Evolutionary conservation across 2,888 invertebrate species (phyloP).

Genomic region (Dicyrtomina minuta): DNA sequence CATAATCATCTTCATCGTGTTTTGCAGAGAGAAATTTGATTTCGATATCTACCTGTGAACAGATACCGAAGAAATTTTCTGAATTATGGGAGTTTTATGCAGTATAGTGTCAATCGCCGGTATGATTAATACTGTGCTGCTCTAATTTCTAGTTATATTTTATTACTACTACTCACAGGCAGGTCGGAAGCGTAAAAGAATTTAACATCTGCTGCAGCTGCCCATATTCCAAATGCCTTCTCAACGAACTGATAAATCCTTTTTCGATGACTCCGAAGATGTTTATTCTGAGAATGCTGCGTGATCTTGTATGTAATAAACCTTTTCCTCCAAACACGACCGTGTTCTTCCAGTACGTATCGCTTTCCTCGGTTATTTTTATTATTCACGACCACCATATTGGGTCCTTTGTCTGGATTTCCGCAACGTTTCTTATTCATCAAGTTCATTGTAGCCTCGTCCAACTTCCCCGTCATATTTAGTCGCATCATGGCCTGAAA

Average conservation of each 20-base stretch:
- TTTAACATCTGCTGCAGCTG: too few relatives aligned
- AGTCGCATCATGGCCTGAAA: conserved; percentile 49
- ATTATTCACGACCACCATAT: too few relatives aligned
- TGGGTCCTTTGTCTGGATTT: too few relatives aligned
- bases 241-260: too few relatives aligned
- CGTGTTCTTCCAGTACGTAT: conserved; percentile 25
- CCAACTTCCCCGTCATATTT: conserved; percentile 44
- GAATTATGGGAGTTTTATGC: background rate
- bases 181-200: too few relatives aligned
- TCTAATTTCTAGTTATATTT: too few relatives aligned
- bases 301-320: conserved; percentile 43
- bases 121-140: background rate
- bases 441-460: conserved; percentile 46
- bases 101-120: too few relatives aligned
- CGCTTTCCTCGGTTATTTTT: conserved; percentile 32
- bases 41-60: conserved; percentile 61
- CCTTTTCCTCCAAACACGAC: conserved; percentile 38
- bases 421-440: conserved; percentile 51
- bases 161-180: too few relatives aligned
- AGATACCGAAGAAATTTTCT: too few relatives aligned
- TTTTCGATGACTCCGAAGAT: too few relatives aligned
- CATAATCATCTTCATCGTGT: conserved; percentile 87
- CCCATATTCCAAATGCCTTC: too few relatives aligned
- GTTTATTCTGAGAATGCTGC: conserved; percentile 18
- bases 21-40: conserved; percentile 79